phyloP scores from a whole-genome alignment of 1,140 invertebrate species.

The Cotesia glomerata region DNA sequence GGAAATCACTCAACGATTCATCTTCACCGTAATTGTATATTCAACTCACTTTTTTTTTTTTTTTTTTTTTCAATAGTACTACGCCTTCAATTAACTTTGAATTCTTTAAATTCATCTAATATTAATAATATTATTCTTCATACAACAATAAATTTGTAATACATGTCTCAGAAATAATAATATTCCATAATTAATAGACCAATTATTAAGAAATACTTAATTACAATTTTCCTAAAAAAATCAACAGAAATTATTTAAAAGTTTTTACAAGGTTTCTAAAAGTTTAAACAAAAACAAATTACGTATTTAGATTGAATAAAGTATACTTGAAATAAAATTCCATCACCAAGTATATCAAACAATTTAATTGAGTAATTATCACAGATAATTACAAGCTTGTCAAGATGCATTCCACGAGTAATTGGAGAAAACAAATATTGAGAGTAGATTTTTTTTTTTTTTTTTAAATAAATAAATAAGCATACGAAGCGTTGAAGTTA shows the following conservation, averaged over 20 bases:
- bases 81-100: too few relatives aligned
- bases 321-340: slow-evolving; percentile 37
- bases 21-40: slow-evolving; percentile 40
- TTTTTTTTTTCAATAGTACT: slow-evolving; percentile 9
- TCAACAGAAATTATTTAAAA: too few relatives aligned
- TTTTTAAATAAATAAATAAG: slow-evolving; percentile 43
- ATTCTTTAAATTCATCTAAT: too few relatives aligned
- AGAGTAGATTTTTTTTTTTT: slow-evolving; percentile 41
- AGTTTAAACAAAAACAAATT: background rate
- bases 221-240: too few relatives aligned
- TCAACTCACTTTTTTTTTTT: slow-evolving; percentile 36
- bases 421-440: slow-evolving; percentile 39
- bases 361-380: slow-evolving; percentile 43
- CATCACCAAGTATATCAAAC: slow-evolving; percentile 50
- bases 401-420: slow-evolving; percentile 45
- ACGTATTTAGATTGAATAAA: slow-evolving; percentile 35
- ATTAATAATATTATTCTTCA: too few relatives aligned
- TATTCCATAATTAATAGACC: slow-evolving; percentile 2
- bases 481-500: slow-evolving; percentile 40
- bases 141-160: too few relatives aligned
- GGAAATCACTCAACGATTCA: slow-evolving; percentile 28
- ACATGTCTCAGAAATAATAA: too few relatives aligned
- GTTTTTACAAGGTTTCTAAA: too few relatives aligned
- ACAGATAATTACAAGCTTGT: slow-evolving; percentile 46
- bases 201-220: background rate